These are phyloP conservation scores for Rhinolophus sinicus DNA, from an alignment of 2,113 vertebrate genomes.

Conservation along the genomic window DNA sequence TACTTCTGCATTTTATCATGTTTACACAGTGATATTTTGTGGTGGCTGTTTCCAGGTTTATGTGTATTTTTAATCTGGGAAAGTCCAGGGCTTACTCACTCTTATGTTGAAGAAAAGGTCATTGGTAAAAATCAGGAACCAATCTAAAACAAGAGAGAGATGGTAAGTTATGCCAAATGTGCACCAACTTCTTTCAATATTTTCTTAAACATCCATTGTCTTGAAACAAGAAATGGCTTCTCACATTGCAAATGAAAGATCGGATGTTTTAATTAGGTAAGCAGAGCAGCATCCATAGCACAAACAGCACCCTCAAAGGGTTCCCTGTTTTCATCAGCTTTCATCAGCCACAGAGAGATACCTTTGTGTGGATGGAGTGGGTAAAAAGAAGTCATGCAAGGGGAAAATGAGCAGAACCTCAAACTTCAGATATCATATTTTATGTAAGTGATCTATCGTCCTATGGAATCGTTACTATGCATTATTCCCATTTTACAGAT, in stretches of 20 bases:
- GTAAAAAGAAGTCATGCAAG: not conserved
- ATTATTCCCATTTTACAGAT: not conserved
- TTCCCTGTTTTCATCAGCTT: not conserved
- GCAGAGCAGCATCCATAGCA: not conserved
- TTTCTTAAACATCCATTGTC: slow-evolving; percentile 29
- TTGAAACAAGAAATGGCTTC: slow-evolving; percentile 7
- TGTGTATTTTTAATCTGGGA: slow-evolving; percentile 77
- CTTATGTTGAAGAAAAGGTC: slow-evolving; percentile 79
- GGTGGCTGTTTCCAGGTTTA: slow-evolving; percentile 75
- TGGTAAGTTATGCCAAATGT: slow-evolving; percentile 3
- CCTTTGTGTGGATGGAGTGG: not conserved
- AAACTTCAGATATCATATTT: not conserved
- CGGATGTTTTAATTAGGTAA: not conserved
- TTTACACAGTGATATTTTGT: slow-evolving; percentile 78
- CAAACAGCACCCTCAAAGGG: not conserved
- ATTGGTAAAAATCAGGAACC: slow-evolving; percentile 77
- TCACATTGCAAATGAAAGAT: slow-evolving; percentile 6
- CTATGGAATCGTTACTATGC: not conserved
- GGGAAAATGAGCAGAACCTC: not conserved
- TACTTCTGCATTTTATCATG: slow-evolving; percentile 82
- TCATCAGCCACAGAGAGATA: not conserved
- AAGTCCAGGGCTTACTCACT: slow-evolving; percentile 79
- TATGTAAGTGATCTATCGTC: not conserved
- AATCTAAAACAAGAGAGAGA: not conserved
- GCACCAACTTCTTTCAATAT: slow-evolving; percentile 23